These are phyloP conservation scores for Cladorhizidae sp. DNA, from an alignment of 37 sponge, comb jelly and placozoan species.

Conservation along the genomic window DNA sequence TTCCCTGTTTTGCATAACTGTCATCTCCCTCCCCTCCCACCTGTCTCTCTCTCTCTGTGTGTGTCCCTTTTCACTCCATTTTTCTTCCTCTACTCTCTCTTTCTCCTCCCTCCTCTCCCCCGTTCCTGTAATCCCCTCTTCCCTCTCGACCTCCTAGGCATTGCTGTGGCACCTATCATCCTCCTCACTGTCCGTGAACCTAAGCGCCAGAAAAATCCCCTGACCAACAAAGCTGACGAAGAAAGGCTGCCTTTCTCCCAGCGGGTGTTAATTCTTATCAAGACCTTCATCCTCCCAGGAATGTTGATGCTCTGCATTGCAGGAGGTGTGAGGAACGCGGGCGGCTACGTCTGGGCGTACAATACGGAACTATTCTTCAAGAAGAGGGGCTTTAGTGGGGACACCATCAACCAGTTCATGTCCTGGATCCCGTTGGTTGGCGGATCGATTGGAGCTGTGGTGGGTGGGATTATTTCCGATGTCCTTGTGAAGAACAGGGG, in stretches of 20 bases:
- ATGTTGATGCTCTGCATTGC: constrained; percentile 78
- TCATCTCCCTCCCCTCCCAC: too few species aligned
- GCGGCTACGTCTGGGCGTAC: constrained; percentile 89
- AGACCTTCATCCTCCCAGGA: constrained; percentile 60
- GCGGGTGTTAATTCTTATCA: not conserved
- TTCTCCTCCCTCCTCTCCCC: not conserved
- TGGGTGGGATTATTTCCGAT: constrained; percentile 83
- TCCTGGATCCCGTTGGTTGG: constrained; percentile 82
- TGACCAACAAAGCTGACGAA: not conserved
- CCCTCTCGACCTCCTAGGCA: constrained; percentile 14
- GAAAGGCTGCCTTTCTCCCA: not conserved
- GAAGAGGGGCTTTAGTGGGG: not conserved
- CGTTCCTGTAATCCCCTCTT: not conserved
- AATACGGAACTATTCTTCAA: constrained; percentile 82
- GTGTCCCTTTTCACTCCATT: not conserved
- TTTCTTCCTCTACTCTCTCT: not conserved
- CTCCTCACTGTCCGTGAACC: constrained; percentile 70
- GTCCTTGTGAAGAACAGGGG: constrained; percentile 53
- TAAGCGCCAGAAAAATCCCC: constrained; percentile 6
- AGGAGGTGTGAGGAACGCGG: constrained; percentile 82
- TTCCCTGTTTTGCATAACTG: too few species aligned
- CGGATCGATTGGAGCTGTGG: constrained; percentile 71
- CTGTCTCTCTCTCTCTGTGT: too few species aligned
- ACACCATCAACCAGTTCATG: constrained; percentile 50
- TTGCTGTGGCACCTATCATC: constrained; percentile 53